These are phyloP conservation scores for Sus cebifrons DNA, from an alignment of 2,797 vertebrate species.

Conservation along the genomic window DNA sequence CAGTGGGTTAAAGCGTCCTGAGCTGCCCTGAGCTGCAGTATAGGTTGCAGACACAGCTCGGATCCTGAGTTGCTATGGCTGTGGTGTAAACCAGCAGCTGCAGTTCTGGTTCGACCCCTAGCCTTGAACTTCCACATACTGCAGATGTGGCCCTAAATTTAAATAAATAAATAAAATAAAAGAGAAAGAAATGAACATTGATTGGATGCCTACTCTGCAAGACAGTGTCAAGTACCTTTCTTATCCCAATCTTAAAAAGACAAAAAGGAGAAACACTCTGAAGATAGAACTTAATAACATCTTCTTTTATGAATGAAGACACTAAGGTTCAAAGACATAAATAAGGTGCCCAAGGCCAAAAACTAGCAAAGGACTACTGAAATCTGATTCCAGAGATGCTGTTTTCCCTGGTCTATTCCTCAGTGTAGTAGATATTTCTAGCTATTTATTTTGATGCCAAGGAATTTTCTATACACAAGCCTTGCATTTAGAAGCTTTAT, in stretches of 20 bases:
- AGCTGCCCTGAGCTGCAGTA: too few relatives aligned
- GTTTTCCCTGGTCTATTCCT: neutral
- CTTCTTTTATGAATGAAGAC: neutral
- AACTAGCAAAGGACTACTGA: neutral
- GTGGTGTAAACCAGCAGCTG: too few relatives aligned
- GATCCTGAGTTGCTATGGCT: too few relatives aligned
- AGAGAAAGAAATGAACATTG: neutral
- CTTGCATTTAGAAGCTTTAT: constrained; percentile 48
- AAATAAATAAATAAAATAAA: neutral
- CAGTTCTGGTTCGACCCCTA: too few relatives aligned
- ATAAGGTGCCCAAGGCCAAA: neutral
- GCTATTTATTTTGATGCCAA: neutral
- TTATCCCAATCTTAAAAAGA: neutral
- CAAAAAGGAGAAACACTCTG: neutral
- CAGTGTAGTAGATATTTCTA: constrained; percentile 39
- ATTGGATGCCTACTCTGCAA: neutral
- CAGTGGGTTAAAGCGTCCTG: too few relatives aligned
- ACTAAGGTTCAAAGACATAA: neutral
- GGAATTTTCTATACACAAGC: constrained; percentile 27
- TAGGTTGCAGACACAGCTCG: too few relatives aligned
- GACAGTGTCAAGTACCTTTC: neutral
- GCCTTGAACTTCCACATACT: too few relatives aligned
- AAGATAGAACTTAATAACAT: neutral
- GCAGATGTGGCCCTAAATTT: too few relatives aligned
- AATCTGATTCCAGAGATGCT: neutral